phyloP scores from a whole-genome alignment of 2,113 vertebrate species.

The Micromys minutus region DNA sequence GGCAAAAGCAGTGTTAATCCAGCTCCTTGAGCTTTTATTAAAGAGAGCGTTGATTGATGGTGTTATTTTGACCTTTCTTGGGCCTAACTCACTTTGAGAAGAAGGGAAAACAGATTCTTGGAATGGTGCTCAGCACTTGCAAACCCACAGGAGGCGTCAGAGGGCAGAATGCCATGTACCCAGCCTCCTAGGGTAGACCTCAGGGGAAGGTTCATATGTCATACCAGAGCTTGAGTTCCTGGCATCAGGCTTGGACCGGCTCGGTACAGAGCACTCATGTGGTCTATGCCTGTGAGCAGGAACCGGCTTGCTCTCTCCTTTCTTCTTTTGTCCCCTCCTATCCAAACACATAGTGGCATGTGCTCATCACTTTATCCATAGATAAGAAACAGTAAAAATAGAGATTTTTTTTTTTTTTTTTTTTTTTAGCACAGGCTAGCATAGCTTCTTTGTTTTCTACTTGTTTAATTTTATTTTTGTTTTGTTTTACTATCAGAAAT shows the following conservation, averaged over 20 bases:
- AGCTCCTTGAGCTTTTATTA: conserved; percentile 22
- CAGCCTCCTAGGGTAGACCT: not conserved
- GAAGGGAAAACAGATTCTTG: not conserved
- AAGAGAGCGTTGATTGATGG: conserved; percentile 69
- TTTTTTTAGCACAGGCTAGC: not conserved
- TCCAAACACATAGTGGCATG: not conserved
- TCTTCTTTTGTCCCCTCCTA: not conserved
- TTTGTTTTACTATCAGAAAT: not conserved
- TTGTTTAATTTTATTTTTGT: not conserved
- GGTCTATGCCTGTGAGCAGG: not conserved
- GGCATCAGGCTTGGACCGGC: not conserved
- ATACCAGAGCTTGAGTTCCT: not conserved
- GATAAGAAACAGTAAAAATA: not conserved
- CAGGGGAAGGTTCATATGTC: not conserved
- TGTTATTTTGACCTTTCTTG: conserved; percentile 66
- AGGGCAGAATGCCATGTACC: not conserved
- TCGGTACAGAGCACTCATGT: not conserved
- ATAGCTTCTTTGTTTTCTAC: not conserved
- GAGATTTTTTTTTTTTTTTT: too few relatives aligned
- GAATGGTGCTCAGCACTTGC: not conserved
- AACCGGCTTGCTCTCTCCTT: rapidly evolving
- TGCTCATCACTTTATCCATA: not conserved
- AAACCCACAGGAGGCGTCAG: not conserved
- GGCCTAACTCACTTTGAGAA: not conserved
- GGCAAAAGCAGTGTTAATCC: conserved; percentile 43